phyloP scores from a whole-genome alignment of 2,888 invertebrate species.

The Micropterix aruncella region DNA sequence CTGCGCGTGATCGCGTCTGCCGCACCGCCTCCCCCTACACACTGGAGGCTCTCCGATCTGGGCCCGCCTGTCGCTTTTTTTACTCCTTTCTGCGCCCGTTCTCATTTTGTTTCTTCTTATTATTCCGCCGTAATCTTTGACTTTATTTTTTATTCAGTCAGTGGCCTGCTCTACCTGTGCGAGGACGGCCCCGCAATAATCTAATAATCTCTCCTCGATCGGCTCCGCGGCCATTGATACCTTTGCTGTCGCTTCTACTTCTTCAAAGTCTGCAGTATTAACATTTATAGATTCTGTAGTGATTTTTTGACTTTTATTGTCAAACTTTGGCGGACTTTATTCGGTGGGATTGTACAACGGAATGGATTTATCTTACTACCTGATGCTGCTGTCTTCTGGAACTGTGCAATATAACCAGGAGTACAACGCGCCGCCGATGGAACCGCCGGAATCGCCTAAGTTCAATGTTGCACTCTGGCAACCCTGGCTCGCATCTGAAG shows the following conservation, averaged over 20 bases:
- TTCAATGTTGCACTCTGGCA: conserved; percentile 37
- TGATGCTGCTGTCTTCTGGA: conserved; percentile 27
- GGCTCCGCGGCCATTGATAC: neutral
- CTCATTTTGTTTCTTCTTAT: conserved; percentile 42
- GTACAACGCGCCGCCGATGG: conserved; percentile 23
- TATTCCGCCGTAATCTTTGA: conserved; percentile 44
- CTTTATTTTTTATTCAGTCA: conserved; percentile 42
- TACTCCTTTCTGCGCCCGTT: conserved; percentile 32
- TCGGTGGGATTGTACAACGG: neutral
- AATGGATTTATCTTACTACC: conserved; percentile 34
- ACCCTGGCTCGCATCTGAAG: conserved; percentile 30
- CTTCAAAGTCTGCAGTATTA: too few species aligned
- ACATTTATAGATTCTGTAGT: too few species aligned
- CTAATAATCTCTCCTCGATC: neutral
- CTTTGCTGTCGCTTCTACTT: too few species aligned
- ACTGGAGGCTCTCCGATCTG: too few species aligned
- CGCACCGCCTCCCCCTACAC: neutral
- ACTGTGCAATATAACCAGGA: conserved; percentile 25
- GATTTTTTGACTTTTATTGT: too few species aligned
- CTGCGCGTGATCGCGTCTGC: neutral
- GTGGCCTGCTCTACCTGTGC: conserved; percentile 41
- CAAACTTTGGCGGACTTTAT: too few species aligned
- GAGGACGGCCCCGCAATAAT: conserved; percentile 21
- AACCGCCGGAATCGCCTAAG: conserved; percentile 36
- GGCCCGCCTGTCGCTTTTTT: conserved; percentile 39